Conservation (phyloP, 1,140 invertebrate species). For the Zaprionus vittiger region DNA sequence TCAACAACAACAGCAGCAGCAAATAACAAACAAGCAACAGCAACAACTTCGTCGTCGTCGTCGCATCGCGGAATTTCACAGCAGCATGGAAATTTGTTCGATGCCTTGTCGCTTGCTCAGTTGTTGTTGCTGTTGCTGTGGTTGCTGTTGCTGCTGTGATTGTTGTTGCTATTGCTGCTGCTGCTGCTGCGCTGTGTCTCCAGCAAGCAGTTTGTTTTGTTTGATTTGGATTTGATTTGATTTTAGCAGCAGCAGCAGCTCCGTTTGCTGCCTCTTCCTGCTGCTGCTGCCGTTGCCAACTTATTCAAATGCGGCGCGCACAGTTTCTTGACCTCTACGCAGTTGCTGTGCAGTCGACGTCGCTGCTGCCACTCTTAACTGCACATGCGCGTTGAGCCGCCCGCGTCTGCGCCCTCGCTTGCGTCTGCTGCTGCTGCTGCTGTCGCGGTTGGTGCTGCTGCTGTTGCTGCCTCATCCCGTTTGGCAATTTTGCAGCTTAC, state of each 20-base stretch:
- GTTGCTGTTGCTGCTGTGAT: slow-evolving; percentile 7
- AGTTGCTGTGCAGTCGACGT: slow-evolving; percentile 61
- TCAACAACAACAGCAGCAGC: slow-evolving; percentile 16
- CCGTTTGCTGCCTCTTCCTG: slow-evolving; percentile 17
- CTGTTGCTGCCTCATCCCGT: slow-evolving; percentile 40
- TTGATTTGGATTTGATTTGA: slow-evolving; percentile 80
- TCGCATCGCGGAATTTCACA: slow-evolving; percentile 72
- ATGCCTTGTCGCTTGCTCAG: slow-evolving; percentile 63
- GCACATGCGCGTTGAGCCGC: slow-evolving; percentile 68
- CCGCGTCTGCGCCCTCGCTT: slow-evolving; percentile 22
- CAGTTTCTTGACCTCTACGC: slow-evolving; percentile 71
- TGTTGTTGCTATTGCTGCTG: slow-evolving; percentile 15
- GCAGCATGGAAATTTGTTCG: slow-evolving; percentile 81
- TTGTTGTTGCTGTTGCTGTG: slow-evolving; percentile 14
- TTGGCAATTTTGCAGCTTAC: slow-evolving; percentile 70
- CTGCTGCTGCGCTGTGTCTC: background rate
- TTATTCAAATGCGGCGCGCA: slow-evolving; percentile 66
- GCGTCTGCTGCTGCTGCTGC: background rate
- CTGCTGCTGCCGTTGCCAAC: slow-evolving; percentile 2
- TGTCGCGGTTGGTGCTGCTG: slow-evolving; percentile 5
- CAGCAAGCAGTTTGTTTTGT: slow-evolving; percentile 59
- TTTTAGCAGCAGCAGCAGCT: slow-evolving; percentile 57
- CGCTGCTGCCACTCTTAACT: slow-evolving; percentile 60
- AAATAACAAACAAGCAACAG: slow-evolving; percentile 15
- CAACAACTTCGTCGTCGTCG: slow-evolving; percentile 51